phyloP scores from a whole-genome alignment of 2,888 invertebrate species.

The Apamea anceps region DNA sequence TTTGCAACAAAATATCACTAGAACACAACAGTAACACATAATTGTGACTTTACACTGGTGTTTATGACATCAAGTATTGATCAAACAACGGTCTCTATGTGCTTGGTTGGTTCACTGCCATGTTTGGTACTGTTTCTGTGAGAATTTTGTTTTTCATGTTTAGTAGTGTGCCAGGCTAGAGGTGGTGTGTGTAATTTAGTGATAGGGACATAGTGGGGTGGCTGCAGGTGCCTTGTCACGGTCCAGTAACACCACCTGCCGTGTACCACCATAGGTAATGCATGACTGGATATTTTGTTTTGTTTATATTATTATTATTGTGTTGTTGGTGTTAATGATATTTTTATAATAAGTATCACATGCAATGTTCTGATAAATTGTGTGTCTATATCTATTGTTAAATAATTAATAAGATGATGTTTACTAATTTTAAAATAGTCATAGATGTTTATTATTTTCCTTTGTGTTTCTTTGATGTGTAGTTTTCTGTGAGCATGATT shows the following conservation, averaged over 20 bases:
- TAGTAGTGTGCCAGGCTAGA: conserved; percentile 68
- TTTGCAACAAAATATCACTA: conserved; percentile 69
- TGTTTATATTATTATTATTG: conserved; percentile 67
- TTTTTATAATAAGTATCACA: conserved; percentile 35
- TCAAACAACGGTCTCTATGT: conserved; percentile 87
- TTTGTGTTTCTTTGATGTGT: conserved; percentile 18
- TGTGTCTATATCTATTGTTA: conserved; percentile 3
- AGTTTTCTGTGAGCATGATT: conserved; percentile 17
- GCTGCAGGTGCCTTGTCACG: conserved; percentile 85
- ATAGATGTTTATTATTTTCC: background rate
- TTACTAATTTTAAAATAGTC: conserved; percentile 18
- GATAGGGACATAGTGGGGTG: conserved; percentile 79
- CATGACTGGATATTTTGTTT: conserved; percentile 78
- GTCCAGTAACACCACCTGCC: conserved; percentile 85
- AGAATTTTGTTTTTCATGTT: conserved; percentile 71
- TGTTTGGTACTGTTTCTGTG: conserved; percentile 67
- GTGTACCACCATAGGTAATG: conserved; percentile 73
- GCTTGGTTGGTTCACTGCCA: conserved; percentile 63
- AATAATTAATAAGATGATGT: conserved; percentile 8
- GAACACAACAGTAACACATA: conserved; percentile 79
- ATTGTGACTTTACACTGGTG: conserved; percentile 77
- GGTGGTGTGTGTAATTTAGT: conserved; percentile 75
- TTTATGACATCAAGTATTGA: conserved; percentile 84
- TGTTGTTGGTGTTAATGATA: conserved; percentile 47
- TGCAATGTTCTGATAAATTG: conserved; percentile 1